A percentile compares a stretch with the other conserved stretches of the same genome.
These are phyloP conservation scores for Asobara japonica DNA, from an alignment of 1,140 invertebrate genomes.

Conservation along the genomic window DNA sequence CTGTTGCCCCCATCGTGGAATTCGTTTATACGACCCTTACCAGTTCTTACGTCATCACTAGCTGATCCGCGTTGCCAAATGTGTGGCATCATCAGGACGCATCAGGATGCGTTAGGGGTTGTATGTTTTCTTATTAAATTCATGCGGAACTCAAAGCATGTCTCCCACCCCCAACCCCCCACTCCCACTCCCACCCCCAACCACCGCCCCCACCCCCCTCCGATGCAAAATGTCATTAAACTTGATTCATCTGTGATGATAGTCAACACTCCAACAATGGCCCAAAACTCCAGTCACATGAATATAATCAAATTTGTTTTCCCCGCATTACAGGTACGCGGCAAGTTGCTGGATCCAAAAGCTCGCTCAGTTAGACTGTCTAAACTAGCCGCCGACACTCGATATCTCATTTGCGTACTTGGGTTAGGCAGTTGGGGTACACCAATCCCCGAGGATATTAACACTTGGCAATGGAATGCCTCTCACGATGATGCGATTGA, in stretches of 20 bases:
- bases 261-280: neutral
- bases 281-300: neutral
- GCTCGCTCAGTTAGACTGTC: slow-evolving; percentile 78
- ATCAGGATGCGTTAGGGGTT: neutral
- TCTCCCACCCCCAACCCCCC: too few relatives aligned
- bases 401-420: slow-evolving; percentile 87
- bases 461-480: slow-evolving; percentile 60
- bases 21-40: too few relatives aligned
- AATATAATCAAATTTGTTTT: neutral
- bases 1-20: too few relatives aligned
- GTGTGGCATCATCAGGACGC: too few relatives aligned
- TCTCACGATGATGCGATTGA: slow-evolving; percentile 67
- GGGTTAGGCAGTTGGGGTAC: slow-evolving; percentile 79
- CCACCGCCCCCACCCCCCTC: neutral
- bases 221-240: neutral
- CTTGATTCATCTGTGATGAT: neutral
- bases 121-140: too few relatives aligned
- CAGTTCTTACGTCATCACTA: too few relatives aligned
- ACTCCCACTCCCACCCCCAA: too few relatives aligned
- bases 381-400: slow-evolving; percentile 78
- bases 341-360: slow-evolving; percentile 76
- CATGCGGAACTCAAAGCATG: too few relatives aligned
- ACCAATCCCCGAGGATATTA: slow-evolving; percentile 56
- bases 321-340: slow-evolving; percentile 72
- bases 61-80: too few relatives aligned